These are phyloP conservation scores for Pagetopsis macropterus DNA, from an alignment of 2,797 vertebrate species.

Conservation along the genomic window DNA sequence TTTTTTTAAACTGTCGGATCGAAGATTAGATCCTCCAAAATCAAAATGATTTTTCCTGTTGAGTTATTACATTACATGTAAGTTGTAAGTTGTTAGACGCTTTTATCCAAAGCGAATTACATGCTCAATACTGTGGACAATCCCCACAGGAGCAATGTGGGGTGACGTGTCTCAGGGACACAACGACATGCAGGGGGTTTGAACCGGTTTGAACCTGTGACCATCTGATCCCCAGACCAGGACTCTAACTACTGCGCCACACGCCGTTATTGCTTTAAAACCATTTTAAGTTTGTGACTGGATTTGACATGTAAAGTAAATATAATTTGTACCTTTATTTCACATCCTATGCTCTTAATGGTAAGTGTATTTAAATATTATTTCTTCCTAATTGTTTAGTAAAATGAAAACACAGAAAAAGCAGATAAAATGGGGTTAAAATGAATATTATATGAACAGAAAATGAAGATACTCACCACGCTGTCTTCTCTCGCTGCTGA, in stretches of 20 bases:
- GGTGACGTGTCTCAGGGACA: too few species aligned
- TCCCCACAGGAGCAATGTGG: too few species aligned
- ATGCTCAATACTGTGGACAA: too few species aligned
- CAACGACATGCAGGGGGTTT: too few species aligned
- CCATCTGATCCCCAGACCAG: too few species aligned
- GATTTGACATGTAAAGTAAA: not conserved
- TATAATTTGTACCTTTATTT: not conserved
- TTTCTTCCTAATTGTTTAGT: not conserved
- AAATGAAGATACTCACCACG: conserved; percentile 41
- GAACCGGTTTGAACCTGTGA: too few species aligned
- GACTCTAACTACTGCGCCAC: too few species aligned
- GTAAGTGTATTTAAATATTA: not conserved
- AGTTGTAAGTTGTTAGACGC: too few species aligned
- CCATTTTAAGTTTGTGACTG: too few species aligned
- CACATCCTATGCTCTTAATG: not conserved
- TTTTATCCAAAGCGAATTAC: too few species aligned
- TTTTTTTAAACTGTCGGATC: not conserved
- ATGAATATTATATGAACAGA: not conserved
- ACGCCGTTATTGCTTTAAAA: not conserved
- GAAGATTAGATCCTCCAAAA: not conserved
- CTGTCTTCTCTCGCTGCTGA: conserved; percentile 2
- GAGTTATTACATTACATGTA: not conserved
- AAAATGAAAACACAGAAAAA: not conserved
- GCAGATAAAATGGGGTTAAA: not conserved
- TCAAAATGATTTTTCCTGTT: not conserved